phyloP scores from a whole-genome alignment of 2,888 invertebrate genomes.

The Tromatobia lineatoria region DNA sequence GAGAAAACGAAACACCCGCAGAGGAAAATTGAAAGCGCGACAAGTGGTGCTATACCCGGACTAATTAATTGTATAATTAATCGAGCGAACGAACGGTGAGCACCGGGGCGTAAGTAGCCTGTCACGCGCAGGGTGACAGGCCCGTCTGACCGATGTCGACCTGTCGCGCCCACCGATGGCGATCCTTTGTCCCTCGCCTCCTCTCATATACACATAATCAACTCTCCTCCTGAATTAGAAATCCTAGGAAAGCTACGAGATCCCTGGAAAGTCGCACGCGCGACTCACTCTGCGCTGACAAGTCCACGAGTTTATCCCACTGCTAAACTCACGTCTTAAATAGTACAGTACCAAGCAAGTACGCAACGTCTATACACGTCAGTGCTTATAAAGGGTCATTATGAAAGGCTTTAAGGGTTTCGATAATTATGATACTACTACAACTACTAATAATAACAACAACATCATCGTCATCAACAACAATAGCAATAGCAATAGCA shows the following conservation, averaged over 20 bases:
- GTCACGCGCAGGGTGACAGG: conserved; percentile 75
- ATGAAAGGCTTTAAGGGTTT: neutral
- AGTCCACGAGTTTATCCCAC: neutral
- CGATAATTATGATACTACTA: neutral
- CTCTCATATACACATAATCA: conserved; percentile 53
- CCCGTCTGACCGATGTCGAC: conserved; percentile 76
- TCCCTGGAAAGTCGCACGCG: neutral
- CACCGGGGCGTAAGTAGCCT: conserved; percentile 75
- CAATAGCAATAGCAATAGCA: no score
- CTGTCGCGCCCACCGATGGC: conserved; percentile 69
- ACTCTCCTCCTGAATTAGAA: conserved; percentile 59
- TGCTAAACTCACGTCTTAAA: neutral
- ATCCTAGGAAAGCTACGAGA: conserved; percentile 39
- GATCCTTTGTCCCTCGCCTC: conserved; percentile 72
- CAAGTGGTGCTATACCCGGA: conserved; percentile 66
- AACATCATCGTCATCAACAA: no score
- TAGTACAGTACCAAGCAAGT: neutral
- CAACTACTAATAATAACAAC: no score
- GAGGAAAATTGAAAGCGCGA: conserved; percentile 37
- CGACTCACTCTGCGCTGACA: neutral
- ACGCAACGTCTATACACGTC: neutral
- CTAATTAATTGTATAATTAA: conserved; percentile 78
- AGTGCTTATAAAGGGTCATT: neutral
- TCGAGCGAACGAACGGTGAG: conserved; percentile 73
- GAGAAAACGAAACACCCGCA: conserved; percentile 46